Percentiles rank a stretch among this genome's conserved stretches.
These are phyloP conservation scores for Nylanderia fulva DNA, from an alignment of 1,140 invertebrate species.

Conservation along the genomic window DNA sequence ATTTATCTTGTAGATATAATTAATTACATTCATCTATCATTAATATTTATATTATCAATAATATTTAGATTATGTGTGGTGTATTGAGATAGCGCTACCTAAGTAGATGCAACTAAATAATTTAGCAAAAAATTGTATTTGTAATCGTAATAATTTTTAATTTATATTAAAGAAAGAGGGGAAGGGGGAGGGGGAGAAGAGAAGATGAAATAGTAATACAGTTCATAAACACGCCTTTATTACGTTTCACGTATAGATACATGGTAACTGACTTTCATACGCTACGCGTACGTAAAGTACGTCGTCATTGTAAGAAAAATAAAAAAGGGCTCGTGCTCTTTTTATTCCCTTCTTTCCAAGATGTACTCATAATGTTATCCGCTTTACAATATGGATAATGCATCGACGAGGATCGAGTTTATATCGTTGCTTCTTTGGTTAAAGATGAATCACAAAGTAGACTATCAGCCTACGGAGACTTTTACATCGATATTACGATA, in stretches of 20 bases:
- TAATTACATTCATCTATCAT: no score
- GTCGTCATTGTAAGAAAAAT: slow-evolving; percentile 75
- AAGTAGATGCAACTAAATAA: no score
- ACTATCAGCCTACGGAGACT: slow-evolving; percentile 50
- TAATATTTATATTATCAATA: no score
- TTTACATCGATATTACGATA: slow-evolving; percentile 44
- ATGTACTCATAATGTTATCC: slow-evolving; percentile 1
- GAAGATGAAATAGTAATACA: neutral
- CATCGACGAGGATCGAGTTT: slow-evolving; percentile 54
- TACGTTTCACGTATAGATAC: slow-evolving; percentile 74
- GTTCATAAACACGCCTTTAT: slow-evolving; percentile 74
- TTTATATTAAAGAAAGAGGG: no score
- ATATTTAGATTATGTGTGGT: no score
- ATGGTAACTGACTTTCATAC: slow-evolving; percentile 70
- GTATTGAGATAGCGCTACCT: no score
- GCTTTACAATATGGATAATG: slow-evolving; percentile 20
- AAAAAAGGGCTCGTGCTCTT: slow-evolving; percentile 69
- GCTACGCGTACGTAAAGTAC: slow-evolving; percentile 71
- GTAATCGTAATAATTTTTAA: no score
- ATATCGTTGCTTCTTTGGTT: slow-evolving; percentile 25
- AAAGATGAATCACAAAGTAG: slow-evolving; percentile 62
- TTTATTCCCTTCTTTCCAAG: neutral
- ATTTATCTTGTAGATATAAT: no score
- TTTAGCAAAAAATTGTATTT: no score
- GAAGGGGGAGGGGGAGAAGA: no score